phyloP scores from a whole-genome alignment of 2,797 vertebrate species.

The Poeciliopsis infans region DNA sequence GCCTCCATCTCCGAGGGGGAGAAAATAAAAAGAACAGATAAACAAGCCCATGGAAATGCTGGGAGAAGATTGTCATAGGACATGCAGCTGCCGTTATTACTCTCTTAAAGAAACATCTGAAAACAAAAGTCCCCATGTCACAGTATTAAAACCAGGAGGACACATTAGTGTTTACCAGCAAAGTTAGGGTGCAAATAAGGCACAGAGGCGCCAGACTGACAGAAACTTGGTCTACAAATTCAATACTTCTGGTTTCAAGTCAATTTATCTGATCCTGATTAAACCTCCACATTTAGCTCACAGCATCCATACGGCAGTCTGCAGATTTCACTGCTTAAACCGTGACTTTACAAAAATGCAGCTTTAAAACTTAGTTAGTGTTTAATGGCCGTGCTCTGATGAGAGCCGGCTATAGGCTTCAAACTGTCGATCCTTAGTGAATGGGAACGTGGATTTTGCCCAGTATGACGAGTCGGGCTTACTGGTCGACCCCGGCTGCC shows the following conservation, averaged over 20 bases:
- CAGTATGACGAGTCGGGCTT: conserved; percentile 36
- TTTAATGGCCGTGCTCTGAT: conserved; percentile 12
- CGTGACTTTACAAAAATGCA: conserved; percentile 3
- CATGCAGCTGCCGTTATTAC: conserved; percentile 44
- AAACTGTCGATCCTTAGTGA: conserved; percentile 25
- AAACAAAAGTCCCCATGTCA: background rate
- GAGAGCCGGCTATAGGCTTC: background rate
- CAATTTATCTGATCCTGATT: background rate
- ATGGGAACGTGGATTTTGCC: conserved; percentile 22
- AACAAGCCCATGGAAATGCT: conserved; percentile 26
- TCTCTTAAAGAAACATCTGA: background rate
- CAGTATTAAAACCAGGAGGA: background rate
- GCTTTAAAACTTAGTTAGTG: conserved; percentile 37
- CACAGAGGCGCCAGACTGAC: conserved; percentile 20
- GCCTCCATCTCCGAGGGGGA: background rate
- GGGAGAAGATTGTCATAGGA: conserved; percentile 40
- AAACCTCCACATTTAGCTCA: conserved; percentile 4
- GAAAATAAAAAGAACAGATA: conserved; percentile 11
- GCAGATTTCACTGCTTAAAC: background rate
- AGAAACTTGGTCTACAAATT: background rate
- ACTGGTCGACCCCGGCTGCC: conserved; percentile 76
- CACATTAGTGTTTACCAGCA: background rate
- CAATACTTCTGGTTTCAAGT: conserved; percentile 16
- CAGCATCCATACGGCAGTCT: conserved; percentile 9
- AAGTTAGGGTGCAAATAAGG: conserved; percentile 20